Percentiles rank a stretch among this genome's conserved stretches.
These are phyloP conservation scores for Ramphastos sulfuratus DNA, from an alignment of 2,113 vertebrate species.

Conservation along the genomic window DNA sequence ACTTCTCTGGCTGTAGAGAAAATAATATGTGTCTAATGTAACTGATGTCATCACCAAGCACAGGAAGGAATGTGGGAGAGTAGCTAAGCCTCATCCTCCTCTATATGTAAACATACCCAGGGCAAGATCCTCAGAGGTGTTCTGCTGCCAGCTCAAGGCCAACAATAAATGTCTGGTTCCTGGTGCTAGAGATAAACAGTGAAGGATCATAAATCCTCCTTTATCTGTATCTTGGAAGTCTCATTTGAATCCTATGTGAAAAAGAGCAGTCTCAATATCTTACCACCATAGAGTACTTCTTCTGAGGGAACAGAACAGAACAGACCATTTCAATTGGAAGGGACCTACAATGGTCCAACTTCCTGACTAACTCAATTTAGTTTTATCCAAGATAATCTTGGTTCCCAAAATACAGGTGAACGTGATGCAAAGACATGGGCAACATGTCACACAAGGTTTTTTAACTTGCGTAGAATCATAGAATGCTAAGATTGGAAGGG, in stretches of 20 bases:
- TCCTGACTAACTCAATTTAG: not conserved
- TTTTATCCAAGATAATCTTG: not conserved
- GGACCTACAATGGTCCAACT: not conserved
- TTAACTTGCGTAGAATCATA: not conserved
- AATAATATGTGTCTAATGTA: not conserved
- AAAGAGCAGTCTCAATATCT: not conserved
- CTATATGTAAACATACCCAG: not conserved
- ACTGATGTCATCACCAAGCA: not conserved
- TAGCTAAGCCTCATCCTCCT: not conserved
- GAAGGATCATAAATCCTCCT: not conserved
- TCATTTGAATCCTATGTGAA: not conserved
- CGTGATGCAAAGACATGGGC: not conserved
- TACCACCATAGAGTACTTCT: not conserved
- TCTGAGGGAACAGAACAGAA: not conserved
- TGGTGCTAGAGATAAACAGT: not conserved
- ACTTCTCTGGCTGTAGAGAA: not conserved
- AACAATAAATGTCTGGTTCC: not conserved
- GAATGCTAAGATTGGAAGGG: too few relatives aligned
- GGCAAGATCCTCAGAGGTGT: not conserved
- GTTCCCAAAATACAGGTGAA: not conserved
- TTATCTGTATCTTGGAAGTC: not conserved
- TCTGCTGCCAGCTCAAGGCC: not conserved
- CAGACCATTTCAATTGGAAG: not conserved
- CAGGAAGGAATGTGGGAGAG: fast-evolving
- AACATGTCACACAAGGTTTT: not conserved